These are phyloP conservation scores for Notodonta dromedarius DNA, from an alignment of 2,888 invertebrate species.

Conservation along the genomic window DNA sequence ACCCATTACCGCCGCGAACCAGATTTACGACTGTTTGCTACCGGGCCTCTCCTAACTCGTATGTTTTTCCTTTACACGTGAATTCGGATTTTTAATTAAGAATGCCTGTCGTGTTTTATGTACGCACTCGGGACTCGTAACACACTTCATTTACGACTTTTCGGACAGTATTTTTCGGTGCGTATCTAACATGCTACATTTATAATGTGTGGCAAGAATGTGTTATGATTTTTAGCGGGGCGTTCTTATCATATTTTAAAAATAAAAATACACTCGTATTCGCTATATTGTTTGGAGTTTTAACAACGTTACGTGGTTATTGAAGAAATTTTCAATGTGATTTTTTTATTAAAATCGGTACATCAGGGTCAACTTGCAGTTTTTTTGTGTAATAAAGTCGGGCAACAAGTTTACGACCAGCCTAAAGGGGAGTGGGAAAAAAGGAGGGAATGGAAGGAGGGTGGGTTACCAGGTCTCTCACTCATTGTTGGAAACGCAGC, in stretches of 20 bases:
- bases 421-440: too few species aligned
- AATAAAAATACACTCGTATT: too few species aligned
- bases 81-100: constrained; percentile 61
- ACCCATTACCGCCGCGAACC: constrained; percentile 63
- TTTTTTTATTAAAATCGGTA: too few species aligned
- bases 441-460: too few species aligned
- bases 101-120: constrained; percentile 43
- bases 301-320: too few species aligned
- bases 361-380: too few species aligned
- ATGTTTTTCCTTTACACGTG: constrained; percentile 55
- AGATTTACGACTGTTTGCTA: constrained; percentile 69
- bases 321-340: too few species aligned
- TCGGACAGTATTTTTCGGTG: constrained; percentile 26
- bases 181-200: constrained; percentile 35
- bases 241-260: neutral
- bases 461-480: too few species aligned
- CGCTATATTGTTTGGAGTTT: too few species aligned
- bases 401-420: too few species aligned
- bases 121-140: constrained; percentile 50
- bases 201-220: constrained; percentile 25
- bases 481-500: too few species aligned
- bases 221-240: neutral
- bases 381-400: too few species aligned
- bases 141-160: constrained; percentile 48
- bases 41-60: constrained; percentile 42